Conservation (phyloP, 2,113 vertebrate genomes). For the Podocnemis expansa region DNA sequence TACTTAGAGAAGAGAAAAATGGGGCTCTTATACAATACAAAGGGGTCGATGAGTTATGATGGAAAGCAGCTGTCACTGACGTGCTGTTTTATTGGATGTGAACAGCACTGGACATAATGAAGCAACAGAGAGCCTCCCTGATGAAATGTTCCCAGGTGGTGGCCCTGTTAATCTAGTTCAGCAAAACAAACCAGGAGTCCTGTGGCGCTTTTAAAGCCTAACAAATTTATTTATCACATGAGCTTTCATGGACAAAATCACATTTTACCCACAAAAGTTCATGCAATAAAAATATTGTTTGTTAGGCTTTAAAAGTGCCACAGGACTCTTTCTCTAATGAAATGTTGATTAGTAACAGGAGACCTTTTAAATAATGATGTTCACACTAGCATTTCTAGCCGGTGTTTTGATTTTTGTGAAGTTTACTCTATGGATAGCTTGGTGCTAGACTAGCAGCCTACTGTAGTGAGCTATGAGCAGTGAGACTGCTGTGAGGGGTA, state of each 20-base stretch:
- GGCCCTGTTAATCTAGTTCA: no score
- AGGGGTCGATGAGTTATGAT: neutral
- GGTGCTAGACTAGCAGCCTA: neutral
- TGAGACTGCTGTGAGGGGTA: neutral
- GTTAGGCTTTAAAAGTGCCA: no score
- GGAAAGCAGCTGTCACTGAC: neutral
- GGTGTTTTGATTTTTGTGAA: neutral
- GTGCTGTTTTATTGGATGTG: neutral
- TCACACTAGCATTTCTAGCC: neutral
- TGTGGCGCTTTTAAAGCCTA: no score
- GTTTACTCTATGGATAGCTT: neutral
- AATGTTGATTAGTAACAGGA: neutral
- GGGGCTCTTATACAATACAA: neutral
- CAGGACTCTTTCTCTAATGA: neutral
- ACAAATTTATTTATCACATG: no score
- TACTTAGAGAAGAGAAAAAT: neutral
- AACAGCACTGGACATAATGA: neutral
- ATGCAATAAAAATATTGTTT: no score
- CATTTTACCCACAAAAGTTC: no score
- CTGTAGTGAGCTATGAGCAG: neutral
- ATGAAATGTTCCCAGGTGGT: no score
- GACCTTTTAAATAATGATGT: neutral
- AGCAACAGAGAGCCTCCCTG: neutral
- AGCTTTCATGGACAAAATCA: no score
- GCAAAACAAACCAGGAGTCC: no score